phyloP scores from a whole-genome alignment of 1,140 invertebrate species.

The Amyelois transitella region DNA sequence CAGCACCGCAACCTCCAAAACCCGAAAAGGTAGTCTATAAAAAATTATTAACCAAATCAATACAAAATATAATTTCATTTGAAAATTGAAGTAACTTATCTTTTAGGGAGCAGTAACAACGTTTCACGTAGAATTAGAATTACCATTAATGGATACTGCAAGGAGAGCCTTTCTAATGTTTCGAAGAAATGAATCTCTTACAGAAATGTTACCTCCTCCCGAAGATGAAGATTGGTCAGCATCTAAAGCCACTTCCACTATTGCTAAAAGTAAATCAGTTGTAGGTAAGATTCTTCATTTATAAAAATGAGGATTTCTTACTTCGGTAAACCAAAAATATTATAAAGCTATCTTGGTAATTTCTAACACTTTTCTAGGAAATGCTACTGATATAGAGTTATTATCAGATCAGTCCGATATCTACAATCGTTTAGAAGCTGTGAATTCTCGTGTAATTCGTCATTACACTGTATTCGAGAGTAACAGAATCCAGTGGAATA shows the following conservation, averaged over 20 bases:
- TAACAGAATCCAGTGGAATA: slow-evolving; percentile 63
- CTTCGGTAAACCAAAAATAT: not conserved
- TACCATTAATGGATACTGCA: slow-evolving; percentile 55
- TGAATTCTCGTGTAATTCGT: slow-evolving; percentile 42
- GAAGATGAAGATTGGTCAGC: slow-evolving; percentile 39
- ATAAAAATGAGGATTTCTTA: not conserved
- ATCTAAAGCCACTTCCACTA: slow-evolving; percentile 7
- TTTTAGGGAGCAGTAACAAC: slow-evolving; percentile 46
- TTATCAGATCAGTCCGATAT: slow-evolving; percentile 35
- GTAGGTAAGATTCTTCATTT: slow-evolving; percentile 18
- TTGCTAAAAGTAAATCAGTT: slow-evolving; percentile 25
- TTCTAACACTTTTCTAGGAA: not conserved
- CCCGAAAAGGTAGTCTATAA: slow-evolving; percentile 54
- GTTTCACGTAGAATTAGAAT: slow-evolving; percentile 61
- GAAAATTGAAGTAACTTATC: not conserved
- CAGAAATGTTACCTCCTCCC: slow-evolving; percentile 44
- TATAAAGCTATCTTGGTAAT: not conserved
- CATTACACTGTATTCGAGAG: slow-evolving; percentile 67
- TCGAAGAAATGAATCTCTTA: slow-evolving; percentile 40
- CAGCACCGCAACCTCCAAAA: slow-evolving; percentile 53
- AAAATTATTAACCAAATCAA: not conserved
- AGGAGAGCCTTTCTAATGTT: slow-evolving; percentile 58
- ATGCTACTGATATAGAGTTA: not conserved
- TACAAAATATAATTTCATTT: not conserved
- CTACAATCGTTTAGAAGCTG: slow-evolving; percentile 34